phyloP scores from a whole-genome alignment of 2,888 invertebrate genomes.

The Pheosia gnoma region DNA sequence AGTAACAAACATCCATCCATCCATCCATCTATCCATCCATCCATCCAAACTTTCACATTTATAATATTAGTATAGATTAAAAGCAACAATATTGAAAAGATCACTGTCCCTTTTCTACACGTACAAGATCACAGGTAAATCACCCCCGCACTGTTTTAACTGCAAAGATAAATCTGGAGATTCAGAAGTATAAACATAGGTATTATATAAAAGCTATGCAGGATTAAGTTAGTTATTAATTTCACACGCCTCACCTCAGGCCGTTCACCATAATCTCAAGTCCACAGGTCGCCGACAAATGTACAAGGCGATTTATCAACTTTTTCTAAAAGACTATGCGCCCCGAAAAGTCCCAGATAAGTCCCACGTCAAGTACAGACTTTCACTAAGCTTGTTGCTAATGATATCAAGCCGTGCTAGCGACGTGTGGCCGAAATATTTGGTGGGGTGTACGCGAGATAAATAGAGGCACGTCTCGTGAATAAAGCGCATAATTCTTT shows the following conservation, averaged over 20 bases:
- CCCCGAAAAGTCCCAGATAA: neutral
- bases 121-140: no score
- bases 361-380: neutral
- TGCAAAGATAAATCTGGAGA: no score
- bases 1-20: no score
- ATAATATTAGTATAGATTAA: neutral
- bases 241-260: neutral
- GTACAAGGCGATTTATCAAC: neutral
- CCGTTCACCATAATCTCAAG: neutral
- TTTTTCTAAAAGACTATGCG: neutral
- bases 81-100: neutral
- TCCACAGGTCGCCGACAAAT: neutral
- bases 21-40: no score
- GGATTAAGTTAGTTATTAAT: neutral
- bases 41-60: neutral
- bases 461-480: neutral
- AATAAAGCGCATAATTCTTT: neutral
- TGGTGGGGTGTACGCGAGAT: neutral
- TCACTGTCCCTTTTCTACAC: neutral
- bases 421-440: neutral
- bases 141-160: no score
- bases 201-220: no score
- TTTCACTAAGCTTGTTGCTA: slow-evolving; percentile 1
- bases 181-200: no score
- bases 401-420: neutral